Evolutionary conservation across 2,113 vertebrate species (phyloP).

Genomic region (Pseudois nayaur): DNA sequence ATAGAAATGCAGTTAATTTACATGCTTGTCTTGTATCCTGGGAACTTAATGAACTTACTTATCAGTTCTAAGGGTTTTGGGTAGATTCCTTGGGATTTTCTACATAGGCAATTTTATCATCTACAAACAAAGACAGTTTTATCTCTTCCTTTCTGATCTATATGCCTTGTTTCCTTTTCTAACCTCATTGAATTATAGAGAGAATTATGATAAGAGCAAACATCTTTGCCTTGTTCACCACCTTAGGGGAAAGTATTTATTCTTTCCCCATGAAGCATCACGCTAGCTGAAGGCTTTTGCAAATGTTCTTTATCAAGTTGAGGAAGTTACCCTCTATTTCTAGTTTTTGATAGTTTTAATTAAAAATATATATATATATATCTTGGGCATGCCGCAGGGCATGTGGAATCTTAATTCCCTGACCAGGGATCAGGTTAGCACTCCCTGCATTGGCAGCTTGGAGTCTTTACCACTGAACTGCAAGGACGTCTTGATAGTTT

Average conservation of each 20-base stretch:
- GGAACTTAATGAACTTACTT: background rate
- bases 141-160: background rate
- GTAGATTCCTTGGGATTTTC: background rate
- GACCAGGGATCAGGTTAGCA: background rate
- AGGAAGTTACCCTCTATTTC: background rate
- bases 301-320: background rate
- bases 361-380: background rate
- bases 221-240: background rate
- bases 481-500: background rate
- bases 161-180: background rate
- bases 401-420: background rate
- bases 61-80: background rate
- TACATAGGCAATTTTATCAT: background rate
- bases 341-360: background rate
- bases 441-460: background rate
- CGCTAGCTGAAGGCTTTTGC: background rate
- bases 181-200: background rate
- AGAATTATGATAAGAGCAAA: background rate
- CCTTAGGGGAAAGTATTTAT: background rate
- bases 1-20: background rate
- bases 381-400: rapidly evolving
- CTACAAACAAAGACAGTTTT: background rate
- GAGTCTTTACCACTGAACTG: background rate
- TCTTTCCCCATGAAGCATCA: background rate
- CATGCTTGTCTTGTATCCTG: background rate